These are phyloP conservation scores for Plotosus lineatus DNA, from an alignment of 2,113 vertebrate genomes.

Conservation along the genomic window DNA sequence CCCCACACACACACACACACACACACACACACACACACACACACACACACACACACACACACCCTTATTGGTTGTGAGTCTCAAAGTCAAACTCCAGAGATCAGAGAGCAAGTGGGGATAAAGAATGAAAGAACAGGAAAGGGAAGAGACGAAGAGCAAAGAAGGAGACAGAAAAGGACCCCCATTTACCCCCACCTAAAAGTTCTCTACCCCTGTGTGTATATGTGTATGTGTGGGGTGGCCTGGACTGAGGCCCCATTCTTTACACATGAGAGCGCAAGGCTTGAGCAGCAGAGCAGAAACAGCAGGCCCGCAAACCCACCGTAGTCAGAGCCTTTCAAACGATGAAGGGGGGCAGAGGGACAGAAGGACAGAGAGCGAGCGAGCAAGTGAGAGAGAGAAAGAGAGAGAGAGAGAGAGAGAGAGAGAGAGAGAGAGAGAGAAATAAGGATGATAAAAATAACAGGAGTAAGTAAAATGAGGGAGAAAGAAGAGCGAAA, in stretches of 20 bases:
- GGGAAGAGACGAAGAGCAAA: slow-evolving; percentile 55
- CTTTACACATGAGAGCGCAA: slow-evolving; percentile 78
- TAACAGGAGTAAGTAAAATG: slow-evolving; percentile 30
- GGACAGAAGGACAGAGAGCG: neutral
- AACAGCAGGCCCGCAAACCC: slow-evolving; percentile 85
- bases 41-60: slow-evolving; percentile 44
- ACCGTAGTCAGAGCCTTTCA: slow-evolving; percentile 81
- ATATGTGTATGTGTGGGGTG: slow-evolving; percentile 58
- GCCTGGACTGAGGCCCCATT: slow-evolving; percentile 57
- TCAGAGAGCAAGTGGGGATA: slow-evolving; percentile 71
- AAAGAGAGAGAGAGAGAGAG: slow-evolving; percentile 23
- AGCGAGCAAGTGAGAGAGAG: slow-evolving; percentile 17
- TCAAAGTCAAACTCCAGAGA: slow-evolving; percentile 78
- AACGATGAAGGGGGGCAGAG: slow-evolving; percentile 74
- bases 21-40: slow-evolving; percentile 42
- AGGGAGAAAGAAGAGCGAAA: slow-evolving; percentile 54
- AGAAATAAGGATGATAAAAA: slow-evolving; percentile 53
- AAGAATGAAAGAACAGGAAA: slow-evolving; percentile 50
- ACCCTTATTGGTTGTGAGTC: slow-evolving; percentile 53
- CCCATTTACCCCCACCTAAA: slow-evolving; percentile 52
- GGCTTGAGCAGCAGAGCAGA: slow-evolving; percentile 95
- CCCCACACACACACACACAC: slow-evolving; percentile 27
- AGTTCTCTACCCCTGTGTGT: slow-evolving; percentile 29
- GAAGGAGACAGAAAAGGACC: slow-evolving; percentile 43
- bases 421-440: slow-evolving; percentile 39